These are phyloP conservation scores for Rapana venosa DNA, from an alignment of 2,888 invertebrate genomes.

Conservation along the genomic window DNA sequence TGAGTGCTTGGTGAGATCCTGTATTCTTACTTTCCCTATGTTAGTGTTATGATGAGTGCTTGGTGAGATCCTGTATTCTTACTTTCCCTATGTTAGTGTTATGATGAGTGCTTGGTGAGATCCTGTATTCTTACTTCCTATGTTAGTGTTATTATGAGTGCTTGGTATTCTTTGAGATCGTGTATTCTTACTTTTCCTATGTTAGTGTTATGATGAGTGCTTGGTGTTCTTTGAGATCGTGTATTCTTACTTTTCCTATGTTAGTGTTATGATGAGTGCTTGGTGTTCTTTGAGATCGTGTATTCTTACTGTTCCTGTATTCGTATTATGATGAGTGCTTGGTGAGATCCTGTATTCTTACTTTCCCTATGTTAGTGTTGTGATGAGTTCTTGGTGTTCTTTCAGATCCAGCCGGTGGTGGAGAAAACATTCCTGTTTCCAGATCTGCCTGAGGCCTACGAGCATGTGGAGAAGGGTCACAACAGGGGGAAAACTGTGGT, in stretches of 20 bases:
- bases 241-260: no score
- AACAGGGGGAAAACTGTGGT: conserved; percentile 78
- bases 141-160: background rate
- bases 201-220: background rate
- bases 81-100: no score
- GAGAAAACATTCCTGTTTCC: conserved; percentile 86
- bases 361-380: no score
- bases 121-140: background rate
- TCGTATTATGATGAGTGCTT: no score
- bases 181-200: background rate
- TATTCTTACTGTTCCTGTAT: no score
- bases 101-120: background rate
- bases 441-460: conserved; percentile 85
- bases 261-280: no score
- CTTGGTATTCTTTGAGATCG: background rate
- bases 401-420: conserved; percentile 85
- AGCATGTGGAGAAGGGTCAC: conserved; percentile 73
- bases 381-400: background rate
- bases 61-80: no score
- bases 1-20: no score
- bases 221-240: background rate
- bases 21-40: no score
- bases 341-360: background rate
- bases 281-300: background rate
- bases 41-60: no score